A percentile compares a stretch with the other conserved stretches of the same genome.
These are phyloP conservation scores for Thermophis baileyi DNA, from an alignment of 2,113 vertebrate genomes.

Conservation along the genomic window DNA sequence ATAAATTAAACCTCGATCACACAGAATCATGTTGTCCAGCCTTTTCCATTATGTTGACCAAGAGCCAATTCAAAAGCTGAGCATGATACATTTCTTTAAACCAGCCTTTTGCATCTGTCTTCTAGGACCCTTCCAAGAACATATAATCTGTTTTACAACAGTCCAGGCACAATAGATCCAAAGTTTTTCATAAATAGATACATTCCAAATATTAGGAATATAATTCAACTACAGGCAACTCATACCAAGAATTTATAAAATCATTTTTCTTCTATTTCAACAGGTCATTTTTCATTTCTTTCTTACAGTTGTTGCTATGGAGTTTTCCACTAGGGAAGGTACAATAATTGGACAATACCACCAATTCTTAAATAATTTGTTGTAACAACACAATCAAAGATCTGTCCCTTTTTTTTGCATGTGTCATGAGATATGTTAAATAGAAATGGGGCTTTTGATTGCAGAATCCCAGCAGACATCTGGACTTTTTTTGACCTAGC, in stretches of 20 bases:
- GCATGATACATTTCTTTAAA: not conserved
- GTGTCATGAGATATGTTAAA: not conserved
- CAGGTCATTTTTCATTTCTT: not conserved
- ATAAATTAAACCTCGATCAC: not conserved
- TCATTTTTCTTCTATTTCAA: not conserved
- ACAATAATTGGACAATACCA: not conserved
- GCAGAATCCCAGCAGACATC: not conserved
- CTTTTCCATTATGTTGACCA: not conserved
- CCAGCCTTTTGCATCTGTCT: not conserved
- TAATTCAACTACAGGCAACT: not conserved
- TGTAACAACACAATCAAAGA: not conserved
- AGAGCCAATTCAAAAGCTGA: not conserved
- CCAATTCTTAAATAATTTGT: not conserved
- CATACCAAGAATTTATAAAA: not conserved
- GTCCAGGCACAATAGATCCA: not conserved
- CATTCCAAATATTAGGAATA: not conserved
- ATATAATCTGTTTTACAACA: not conserved
- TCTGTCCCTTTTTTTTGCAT: not conserved
- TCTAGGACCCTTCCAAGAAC: not conserved
- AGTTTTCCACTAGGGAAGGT: not conserved
- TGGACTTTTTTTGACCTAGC: not conserved
- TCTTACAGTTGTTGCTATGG: not conserved
- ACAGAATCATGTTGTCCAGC: not conserved
- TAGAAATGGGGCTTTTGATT: not conserved
- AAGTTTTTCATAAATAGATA: not conserved